These are phyloP conservation scores for Cephus rjabovi DNA, from an alignment of 2,888 invertebrate species.

Conservation along the genomic window DNA sequence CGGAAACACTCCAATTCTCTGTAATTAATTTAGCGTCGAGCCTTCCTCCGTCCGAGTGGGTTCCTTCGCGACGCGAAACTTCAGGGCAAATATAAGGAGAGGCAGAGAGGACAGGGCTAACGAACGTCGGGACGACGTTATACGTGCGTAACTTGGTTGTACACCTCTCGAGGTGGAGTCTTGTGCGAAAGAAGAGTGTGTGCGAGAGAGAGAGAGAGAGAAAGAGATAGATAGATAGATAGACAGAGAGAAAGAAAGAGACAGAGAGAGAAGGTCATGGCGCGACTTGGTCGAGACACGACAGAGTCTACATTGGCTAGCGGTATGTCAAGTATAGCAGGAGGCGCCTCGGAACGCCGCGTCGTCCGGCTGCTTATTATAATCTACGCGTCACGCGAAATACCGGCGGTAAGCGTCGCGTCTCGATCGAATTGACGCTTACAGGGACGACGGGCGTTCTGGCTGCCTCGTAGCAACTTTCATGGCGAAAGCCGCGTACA, in stretches of 20 bases:
- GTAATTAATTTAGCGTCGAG: neutral
- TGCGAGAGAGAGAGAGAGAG: too few relatives aligned
- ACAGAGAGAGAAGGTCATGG: constrained; percentile 29
- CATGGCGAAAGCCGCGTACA: neutral
- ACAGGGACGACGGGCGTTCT: neutral
- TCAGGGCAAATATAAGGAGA: neutral
- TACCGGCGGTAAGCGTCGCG: neutral
- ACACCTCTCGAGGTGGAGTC: neutral
- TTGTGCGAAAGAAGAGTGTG: too few relatives aligned
- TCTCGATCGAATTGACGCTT: neutral
- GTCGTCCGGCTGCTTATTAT: constrained; percentile 1
- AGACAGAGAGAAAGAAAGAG: constrained; percentile 18
- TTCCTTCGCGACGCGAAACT: neutral
- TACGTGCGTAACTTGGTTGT: neutral
- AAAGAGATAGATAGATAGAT: neutral
- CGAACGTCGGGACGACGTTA: neutral
- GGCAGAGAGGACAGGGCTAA: neutral
- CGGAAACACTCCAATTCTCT: neutral
- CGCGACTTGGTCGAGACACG: neutral
- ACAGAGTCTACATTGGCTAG: neutral
- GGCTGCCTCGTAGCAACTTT: neutral
- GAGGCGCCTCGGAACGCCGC: neutral
- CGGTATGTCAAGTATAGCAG: neutral
- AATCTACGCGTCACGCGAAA: neutral
- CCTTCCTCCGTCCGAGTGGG: neutral